Evolutionary conservation across 2,113 vertebrate genomes (phyloP), one percentile per base, ranked within the genome.

Genomic region (Tympanuchus pallidicinctus): DNA sequence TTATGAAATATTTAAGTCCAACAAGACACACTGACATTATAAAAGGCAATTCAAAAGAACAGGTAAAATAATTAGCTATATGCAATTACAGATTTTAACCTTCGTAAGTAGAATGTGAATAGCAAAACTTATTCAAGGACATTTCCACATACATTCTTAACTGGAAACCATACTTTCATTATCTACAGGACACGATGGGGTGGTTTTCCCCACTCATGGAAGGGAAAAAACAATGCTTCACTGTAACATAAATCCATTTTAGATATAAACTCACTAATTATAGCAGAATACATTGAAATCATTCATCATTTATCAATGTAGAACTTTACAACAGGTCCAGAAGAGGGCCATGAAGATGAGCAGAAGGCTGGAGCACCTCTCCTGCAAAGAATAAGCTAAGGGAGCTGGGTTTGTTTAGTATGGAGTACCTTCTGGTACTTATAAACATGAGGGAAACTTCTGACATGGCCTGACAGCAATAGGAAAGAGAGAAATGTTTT

Each of bases 101-200:
- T 88, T 85, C 7, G 8, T 27, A 91, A 85, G 36, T 19, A 24
- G 69, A 81, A 90, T 22, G 75, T 22, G 24, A 18, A 80, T 38
- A 22, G 32, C 34, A 91, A 91, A 86, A 90, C 8, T 18, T 74
- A 60, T n/a, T 47, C 27, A 12, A 84, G 59, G 17, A 92, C n/a
- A 73, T 47, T 89, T 79, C 71, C 72, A 95, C 43, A 89, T 28
- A 34, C 18, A 82, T 52, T 76, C 66, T 64, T 52, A 82, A 54
- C 88, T 19, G 12, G 57, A 92, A 94, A 86, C 36, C 65, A 93
- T 76, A 94, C 32, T 83, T 75, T 77, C 27, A 81, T 56, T 77
- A 57, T 88, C 82, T 75, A 42, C 65, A 86, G 69, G 16, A 28
- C 90, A 73, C 12, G 56, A 59, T 56, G 82, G 13, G 82, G 75